phyloP scores from a whole-genome alignment of 2,888 invertebrate species.

The Serripes groenlandicus region DNA sequence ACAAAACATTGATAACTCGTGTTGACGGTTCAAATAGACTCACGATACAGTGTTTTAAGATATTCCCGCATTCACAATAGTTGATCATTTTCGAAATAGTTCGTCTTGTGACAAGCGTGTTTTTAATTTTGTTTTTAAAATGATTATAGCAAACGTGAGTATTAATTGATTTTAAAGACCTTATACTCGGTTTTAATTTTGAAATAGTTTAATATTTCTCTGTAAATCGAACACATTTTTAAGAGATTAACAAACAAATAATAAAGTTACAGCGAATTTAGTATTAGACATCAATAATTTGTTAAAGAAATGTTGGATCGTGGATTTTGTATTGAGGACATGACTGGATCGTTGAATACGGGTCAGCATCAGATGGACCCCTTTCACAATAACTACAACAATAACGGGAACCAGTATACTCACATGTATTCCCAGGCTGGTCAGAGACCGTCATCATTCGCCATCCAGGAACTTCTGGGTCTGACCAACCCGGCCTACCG shows the following conservation, averaged over 20 bases:
- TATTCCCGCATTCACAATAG: no score
- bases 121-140: no score
- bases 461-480: constrained; percentile 95
- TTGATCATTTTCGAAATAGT: no score
- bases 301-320: constrained; percentile 51
- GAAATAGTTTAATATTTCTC: no score
- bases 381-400: constrained; percentile 71
- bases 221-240: no score
- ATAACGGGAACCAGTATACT: constrained; percentile 73
- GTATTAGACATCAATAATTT: no score
- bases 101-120: no score
- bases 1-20: constrained; percentile 41
- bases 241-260: no score
- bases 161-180: no score
- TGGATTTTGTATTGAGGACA: constrained; percentile 62
- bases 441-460: constrained; percentile 93
- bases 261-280: no score
- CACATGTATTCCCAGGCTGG: constrained; percentile 86
- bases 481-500: constrained; percentile 56
- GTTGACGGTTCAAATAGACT: background rate
- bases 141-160: no score
- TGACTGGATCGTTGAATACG: constrained; percentile 64
- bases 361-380: constrained; percentile 66
- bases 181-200: no score
- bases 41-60: background rate